Conservation (phyloP, 37 sponge, comb jelly and placozoan species). For the Beroe forskalii region DNA sequence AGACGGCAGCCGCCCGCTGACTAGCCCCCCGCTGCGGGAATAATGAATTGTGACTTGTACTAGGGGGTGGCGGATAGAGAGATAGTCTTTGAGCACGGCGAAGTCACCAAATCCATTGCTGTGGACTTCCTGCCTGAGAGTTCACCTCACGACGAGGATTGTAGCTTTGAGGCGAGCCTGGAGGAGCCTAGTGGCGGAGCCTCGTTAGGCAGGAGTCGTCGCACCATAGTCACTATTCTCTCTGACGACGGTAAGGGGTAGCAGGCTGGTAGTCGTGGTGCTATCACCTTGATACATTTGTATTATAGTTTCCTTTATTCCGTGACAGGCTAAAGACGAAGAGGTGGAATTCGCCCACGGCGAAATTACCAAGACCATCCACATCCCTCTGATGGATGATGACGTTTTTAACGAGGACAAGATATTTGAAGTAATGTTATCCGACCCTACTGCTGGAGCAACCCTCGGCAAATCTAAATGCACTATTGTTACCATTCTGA, state of each 20-base stretch:
- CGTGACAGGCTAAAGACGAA: constrained; percentile 31
- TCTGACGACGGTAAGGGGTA: constrained; percentile 65
- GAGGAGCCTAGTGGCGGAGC: constrained; percentile 28
- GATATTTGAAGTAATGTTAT: constrained; percentile 58
- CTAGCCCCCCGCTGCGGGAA: too few species aligned
- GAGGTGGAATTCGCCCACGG: constrained; percentile 63
- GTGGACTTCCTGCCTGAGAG: not conserved
- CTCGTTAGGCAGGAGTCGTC: not conserved
- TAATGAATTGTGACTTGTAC: not conserved
- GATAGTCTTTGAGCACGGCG: constrained; percentile 41
- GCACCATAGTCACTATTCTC: constrained; percentile 47
- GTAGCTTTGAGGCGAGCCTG: not conserved
- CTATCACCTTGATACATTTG: not conserved
- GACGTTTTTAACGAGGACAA: constrained; percentile 64
- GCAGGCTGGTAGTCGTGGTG: too few species aligned
- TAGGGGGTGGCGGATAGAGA: not conserved
- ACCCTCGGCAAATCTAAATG: constrained; percentile 57
- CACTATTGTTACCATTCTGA: constrained; percentile 65
- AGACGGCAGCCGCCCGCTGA: too few species aligned
- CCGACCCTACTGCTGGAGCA: constrained; percentile 58
- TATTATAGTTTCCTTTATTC: constrained; percentile 2
- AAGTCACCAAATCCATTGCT: constrained; percentile 32
- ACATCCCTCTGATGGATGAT: constrained; percentile 58
- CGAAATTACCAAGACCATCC: constrained; percentile 61
- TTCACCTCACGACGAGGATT: not conserved